A percentile compares a stretch with the other conserved stretches of the same genome.
Conservation (phyloP, 2,113 vertebrate species). For the Eublepharis macularius region DNA sequence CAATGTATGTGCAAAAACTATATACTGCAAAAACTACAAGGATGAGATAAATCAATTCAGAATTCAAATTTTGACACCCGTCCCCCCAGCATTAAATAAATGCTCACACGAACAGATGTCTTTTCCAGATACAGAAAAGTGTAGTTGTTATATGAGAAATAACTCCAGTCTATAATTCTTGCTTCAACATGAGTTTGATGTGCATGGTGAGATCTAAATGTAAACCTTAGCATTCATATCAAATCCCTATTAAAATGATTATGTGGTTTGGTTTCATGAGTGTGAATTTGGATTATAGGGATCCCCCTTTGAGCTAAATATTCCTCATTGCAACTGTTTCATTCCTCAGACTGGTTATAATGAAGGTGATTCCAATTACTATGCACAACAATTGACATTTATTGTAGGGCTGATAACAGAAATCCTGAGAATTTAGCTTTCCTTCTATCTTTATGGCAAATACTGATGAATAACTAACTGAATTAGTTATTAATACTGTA, state of each 20-base stretch:
- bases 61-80: not conserved
- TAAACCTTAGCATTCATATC: not conserved
- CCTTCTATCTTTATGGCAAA: slow-evolving; percentile 66
- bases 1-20: too few relatives aligned
- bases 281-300: slow-evolving; percentile 58
- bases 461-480: slow-evolving; percentile 43
- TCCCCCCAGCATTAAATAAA: not conserved
- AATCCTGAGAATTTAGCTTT: slow-evolving; percentile 62
- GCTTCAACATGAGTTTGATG: not conserved
- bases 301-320: slow-evolving; percentile 42
- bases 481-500: slow-evolving; percentile 31
- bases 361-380: slow-evolving; percentile 50
- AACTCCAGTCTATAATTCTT: not conserved
- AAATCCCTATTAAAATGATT: not conserved
- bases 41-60: not conserved
- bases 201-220: not conserved
- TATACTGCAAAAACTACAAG: not conserved
- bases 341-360: slow-evolving; percentile 61
- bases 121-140: not conserved
- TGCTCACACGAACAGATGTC: not conserved
- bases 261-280: not conserved
- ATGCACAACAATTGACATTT: slow-evolving; percentile 64
- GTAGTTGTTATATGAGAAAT: not conserved
- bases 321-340: slow-evolving; percentile 62
- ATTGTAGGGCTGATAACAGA: slow-evolving; percentile 63